A percentile compares a stretch with the other conserved stretches of the same genome.
Evolutionary conservation across 2,113 vertebrate species (phyloP).

Genomic region (Brienomyrus longianalis): DNA sequence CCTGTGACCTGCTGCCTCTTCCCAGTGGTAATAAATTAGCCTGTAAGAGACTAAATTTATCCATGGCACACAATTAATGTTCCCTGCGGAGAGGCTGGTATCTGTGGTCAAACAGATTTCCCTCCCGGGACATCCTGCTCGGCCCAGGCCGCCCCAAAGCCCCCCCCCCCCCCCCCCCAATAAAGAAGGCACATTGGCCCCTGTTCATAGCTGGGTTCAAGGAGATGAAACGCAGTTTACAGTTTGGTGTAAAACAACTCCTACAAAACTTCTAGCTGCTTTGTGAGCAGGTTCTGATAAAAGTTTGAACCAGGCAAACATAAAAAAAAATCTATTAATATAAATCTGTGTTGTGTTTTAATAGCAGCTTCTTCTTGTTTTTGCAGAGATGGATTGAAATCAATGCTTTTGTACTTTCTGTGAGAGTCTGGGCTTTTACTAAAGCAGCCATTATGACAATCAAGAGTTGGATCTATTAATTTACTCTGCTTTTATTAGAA

Average conservation of each 20-base stretch:
- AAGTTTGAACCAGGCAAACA: not conserved
- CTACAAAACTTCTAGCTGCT: not conserved
- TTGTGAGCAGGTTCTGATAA: not conserved
- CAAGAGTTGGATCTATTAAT: not conserved
- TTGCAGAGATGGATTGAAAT: not conserved
- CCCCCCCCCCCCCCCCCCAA: not conserved
- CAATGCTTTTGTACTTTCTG: not conserved
- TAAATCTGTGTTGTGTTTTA: not conserved
- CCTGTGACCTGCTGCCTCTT: not conserved
- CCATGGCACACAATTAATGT: slow-evolving; percentile 7
- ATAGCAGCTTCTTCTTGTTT: not conserved
- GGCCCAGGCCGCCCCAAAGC: not conserved
- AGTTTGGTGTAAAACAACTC: not conserved
- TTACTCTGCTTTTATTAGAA: not conserved
- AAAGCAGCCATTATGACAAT: not conserved
- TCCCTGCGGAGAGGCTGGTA: not conserved
- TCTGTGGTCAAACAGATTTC: not conserved
- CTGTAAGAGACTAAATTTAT: slow-evolving; percentile 15
- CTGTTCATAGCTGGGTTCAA: not conserved
- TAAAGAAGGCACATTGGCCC: not conserved
- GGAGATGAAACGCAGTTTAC: not conserved
- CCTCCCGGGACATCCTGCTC: not conserved
- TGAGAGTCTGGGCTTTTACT: not conserved
- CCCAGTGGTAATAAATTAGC: slow-evolving; percentile 12
- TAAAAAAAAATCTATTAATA: not conserved